Conservation (phyloP, 2,888 invertebrate species). For the Drosophila nigricruria region DNA sequence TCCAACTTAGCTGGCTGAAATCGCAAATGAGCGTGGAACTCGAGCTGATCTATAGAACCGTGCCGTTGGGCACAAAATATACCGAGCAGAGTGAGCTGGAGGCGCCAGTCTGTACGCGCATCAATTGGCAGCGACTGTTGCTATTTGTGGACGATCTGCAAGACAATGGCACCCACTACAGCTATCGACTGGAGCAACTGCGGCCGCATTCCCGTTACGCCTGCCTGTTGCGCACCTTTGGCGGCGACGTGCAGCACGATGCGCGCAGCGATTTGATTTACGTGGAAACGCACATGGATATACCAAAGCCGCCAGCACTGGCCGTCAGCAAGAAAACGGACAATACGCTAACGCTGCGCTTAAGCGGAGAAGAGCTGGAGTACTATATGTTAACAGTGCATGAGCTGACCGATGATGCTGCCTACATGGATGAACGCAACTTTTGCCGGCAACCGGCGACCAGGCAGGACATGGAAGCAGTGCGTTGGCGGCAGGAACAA, state of each 20-base stretch:
- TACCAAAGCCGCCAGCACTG: slow-evolving; percentile 85
- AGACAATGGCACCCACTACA: slow-evolving; percentile 66
- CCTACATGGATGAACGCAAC: slow-evolving; percentile 86
- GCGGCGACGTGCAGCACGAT: slow-evolving; percentile 83
- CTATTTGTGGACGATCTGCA: slow-evolving; percentile 67
- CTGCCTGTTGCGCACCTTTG: slow-evolving; percentile 90
- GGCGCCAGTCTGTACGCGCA: slow-evolving; percentile 76
- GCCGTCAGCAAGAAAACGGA: slow-evolving; percentile 77
- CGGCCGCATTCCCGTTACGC: slow-evolving; percentile 90
- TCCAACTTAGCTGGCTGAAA: slow-evolving; percentile 76
- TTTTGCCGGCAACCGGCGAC: slow-evolving; percentile 84
- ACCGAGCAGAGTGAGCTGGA: slow-evolving; percentile 75
- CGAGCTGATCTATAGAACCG: slow-evolving; percentile 75
- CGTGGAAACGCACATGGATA: slow-evolving; percentile 87
- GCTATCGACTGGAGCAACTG: slow-evolving; percentile 85
- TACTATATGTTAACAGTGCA: slow-evolving; percentile 84
- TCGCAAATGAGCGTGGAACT: slow-evolving; percentile 71
- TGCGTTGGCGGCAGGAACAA: slow-evolving; percentile 24
- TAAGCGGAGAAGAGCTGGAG: slow-evolving; percentile 84
- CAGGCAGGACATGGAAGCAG: slow-evolving; percentile 53
- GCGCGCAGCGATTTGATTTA: slow-evolving; percentile 85
- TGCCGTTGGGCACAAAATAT: slow-evolving; percentile 41
- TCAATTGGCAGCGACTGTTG: slow-evolving; percentile 78
- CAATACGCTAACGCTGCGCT: slow-evolving; percentile 86
- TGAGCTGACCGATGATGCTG: slow-evolving; percentile 80